Conservation (phyloP, 2,888 invertebrate species). For the Andrena fulva region DNA sequence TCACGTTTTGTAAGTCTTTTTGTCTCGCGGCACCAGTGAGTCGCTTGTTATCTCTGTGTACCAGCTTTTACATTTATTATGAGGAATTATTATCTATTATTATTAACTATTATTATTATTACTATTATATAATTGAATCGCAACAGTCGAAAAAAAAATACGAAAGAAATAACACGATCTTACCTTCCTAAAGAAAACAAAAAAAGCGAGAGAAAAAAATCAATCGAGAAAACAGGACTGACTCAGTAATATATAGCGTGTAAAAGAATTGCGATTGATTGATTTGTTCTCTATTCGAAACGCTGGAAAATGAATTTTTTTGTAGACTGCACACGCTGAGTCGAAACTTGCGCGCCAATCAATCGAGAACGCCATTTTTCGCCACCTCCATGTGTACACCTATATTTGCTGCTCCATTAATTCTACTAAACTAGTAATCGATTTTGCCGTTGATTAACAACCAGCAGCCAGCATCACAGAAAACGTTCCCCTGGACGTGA, state of each 20-base stretch:
- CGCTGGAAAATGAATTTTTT: slow-evolving; percentile 36
- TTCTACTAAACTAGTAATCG: slow-evolving; percentile 71
- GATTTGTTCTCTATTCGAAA: slow-evolving; percentile 36
- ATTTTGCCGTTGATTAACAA: slow-evolving; percentile 74
- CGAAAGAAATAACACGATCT: slow-evolving; percentile 43
- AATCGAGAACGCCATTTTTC: slow-evolving; percentile 68
- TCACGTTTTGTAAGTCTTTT: slow-evolving; percentile 83
- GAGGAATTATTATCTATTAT: slow-evolving; percentile 74
- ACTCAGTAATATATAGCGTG: slow-evolving; percentile 58
- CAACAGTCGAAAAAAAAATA: slow-evolving; percentile 67
- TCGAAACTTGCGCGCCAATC: slow-evolving; percentile 57
- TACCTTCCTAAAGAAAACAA: slow-evolving; percentile 65
- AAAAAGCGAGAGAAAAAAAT: slow-evolving; percentile 54
- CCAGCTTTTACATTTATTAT: slow-evolving; percentile 83
- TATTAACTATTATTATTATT: slow-evolving; percentile 66
- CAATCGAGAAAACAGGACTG: slow-evolving; percentile 55
- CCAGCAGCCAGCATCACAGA: slow-evolving; percentile 81
- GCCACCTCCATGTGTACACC: slow-evolving; percentile 65
- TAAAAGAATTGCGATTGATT: slow-evolving; percentile 27
- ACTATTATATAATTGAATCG: slow-evolving; percentile 70
- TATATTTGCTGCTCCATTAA: slow-evolving; percentile 71
- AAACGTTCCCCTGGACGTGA: slow-evolving; percentile 75
- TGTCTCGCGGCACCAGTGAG: slow-evolving; percentile 79
- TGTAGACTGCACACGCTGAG: slow-evolving; percentile 47
- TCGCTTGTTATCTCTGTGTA: slow-evolving; percentile 84